These are phyloP conservation scores for Bombyx mori DNA, from an alignment of 1,140 invertebrate genomes.

Conservation along the genomic window ASM3026992v2 NC_085124.1:10929001-10929500, in stretches of 20 bases:
- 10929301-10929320: conserved; percentile 56
- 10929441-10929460: too few relatives aligned
- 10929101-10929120: conserved; percentile 63
- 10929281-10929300: conserved; percentile 51
- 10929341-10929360: too few relatives aligned
- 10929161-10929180: conserved; percentile 46
- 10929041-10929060: conserved; percentile 13
- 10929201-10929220: conserved; percentile 52
- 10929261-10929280: conserved; percentile 60
- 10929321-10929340: conserved; percentile 31
- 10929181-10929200: conserved; percentile 34
- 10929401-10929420: not conserved
- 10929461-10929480: too few relatives aligned
- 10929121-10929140: conserved; percentile 58
- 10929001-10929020: too few relatives aligned
- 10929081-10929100: conserved; percentile 25
- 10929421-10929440: too few relatives aligned
- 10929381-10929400: not conserved
- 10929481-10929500: too few relatives aligned
- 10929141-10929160: conserved; percentile 57
- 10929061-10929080: conserved; percentile 37
- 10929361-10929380: too few relatives aligned
- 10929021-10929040: not conserved
- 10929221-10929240: conserved; percentile 47
- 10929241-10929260: conserved; percentile 54